Conservation (phyloP, 2,888 invertebrate genomes). For the Trichogramma dendrolimi region DNA sequence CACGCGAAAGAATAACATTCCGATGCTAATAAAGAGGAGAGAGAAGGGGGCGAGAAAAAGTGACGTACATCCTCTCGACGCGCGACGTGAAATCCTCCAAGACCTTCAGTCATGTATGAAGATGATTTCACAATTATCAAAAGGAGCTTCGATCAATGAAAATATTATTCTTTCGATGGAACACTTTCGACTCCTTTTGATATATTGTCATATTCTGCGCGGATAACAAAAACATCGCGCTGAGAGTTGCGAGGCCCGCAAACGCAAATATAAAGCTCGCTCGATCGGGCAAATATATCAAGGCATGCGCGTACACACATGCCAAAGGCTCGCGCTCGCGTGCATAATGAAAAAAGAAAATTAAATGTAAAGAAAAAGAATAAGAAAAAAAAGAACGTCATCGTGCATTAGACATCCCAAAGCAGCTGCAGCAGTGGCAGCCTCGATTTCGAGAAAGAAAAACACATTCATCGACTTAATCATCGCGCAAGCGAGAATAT, state of each 20-base stretch:
- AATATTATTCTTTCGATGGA: conserved; percentile 19
- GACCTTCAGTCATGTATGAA: conserved; percentile 8
- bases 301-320: background rate
- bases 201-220: background rate
- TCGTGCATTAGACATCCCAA: too few species aligned
- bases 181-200: conserved; percentile 14
- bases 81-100: too few species aligned
- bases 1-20: too few species aligned
- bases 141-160: conserved; percentile 10
- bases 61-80: too few species aligned
- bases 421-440: background rate
- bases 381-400: too few species aligned
- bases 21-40: too few species aligned
- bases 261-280: conserved; percentile 13
- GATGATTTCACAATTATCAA: conserved; percentile 19
- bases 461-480: conserved; percentile 11
- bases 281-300: conserved; percentile 3
- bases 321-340: too few species aligned
- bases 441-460: conserved; percentile 6
- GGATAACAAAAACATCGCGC: conserved; percentile 17
- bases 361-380: too few species aligned
- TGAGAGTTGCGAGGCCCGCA: background rate
- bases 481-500: background rate
- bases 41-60: too few species aligned
- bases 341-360: too few species aligned